These are phyloP conservation scores for Eremobia ochroleuca DNA, from an alignment of 2,888 invertebrate genomes.

Conservation along the genomic window DNA sequence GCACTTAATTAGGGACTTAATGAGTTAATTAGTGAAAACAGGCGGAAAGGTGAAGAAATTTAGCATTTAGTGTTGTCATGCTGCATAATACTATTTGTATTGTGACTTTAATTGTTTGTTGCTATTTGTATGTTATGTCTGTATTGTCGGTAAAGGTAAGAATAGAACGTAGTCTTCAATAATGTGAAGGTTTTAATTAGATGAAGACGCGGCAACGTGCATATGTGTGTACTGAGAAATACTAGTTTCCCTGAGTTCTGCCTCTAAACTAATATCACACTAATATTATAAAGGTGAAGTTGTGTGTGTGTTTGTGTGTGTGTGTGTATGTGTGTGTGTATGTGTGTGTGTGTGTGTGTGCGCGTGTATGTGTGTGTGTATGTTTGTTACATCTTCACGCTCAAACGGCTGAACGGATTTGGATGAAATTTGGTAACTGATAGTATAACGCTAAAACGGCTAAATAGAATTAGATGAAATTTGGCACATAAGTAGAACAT, in stretches of 20 bases:
- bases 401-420: no score
- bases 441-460: no score
- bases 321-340: no score
- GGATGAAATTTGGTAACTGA: no score
- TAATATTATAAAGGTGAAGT: no score
- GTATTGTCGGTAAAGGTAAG: not conserved
- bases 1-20: constrained; percentile 25
- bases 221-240: not conserved
- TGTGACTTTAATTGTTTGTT: constrained; percentile 16
- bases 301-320: no score
- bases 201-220: not conserved
- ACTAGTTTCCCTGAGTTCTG: not conserved
- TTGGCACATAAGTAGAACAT: no score
- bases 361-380: no score
- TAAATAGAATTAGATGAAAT: no score
- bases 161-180: not conserved
- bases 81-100: constrained; percentile 13
- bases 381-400: no score
- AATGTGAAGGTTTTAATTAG: not conserved
- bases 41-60: constrained; percentile 43
- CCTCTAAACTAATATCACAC: no score
- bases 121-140: not conserved
- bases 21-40: constrained; percentile 25
- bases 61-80: constrained; percentile 17
- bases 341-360: no score